Percentiles rank a stretch among this genome's conserved stretches.
phyloP scores from a whole-genome alignment of 35 echinoderm and acorn worm species.

The Lytechinus pictus region DNA sequence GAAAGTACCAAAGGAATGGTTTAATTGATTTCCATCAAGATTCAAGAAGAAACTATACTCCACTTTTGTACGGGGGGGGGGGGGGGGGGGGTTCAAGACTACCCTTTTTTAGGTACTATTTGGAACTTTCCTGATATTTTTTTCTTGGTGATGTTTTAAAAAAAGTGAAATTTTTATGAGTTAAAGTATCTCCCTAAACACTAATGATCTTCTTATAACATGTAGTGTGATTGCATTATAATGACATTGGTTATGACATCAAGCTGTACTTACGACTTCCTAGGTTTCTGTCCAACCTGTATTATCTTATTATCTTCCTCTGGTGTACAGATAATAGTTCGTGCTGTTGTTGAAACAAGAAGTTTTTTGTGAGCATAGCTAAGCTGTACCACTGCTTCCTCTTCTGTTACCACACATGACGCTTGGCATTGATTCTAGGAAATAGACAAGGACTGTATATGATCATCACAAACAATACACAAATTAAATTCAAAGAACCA shows the following conservation, averaged over 20 bases:
- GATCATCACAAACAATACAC: not conserved
- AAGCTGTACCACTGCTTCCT: conserved; percentile 76
- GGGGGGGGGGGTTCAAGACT: no score
- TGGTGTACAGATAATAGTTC: conserved; percentile 86
- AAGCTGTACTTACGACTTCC: conserved; percentile 80
- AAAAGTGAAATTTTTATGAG: no score
- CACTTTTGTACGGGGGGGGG: no score
- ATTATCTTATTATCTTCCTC: conserved; percentile 81
- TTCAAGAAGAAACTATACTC: no score
- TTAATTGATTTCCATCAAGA: no score
- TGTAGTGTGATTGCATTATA: not conserved
- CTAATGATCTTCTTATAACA: no score
- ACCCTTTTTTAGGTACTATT: no score
- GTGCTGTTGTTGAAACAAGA: conserved; percentile 71
- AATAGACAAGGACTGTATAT: not conserved
- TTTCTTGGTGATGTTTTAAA: no score
- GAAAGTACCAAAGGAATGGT: no score
- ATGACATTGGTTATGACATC: not conserved
- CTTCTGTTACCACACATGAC: conserved; percentile 68
- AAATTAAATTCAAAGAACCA: no score
- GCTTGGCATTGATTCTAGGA: conserved; percentile 66
- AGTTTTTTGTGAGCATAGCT: conserved; percentile 84
- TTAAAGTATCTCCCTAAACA: no score
- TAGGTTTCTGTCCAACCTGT: conserved; percentile 90
- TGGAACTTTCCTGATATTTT: no score